Conservation (phyloP, 2,888 invertebrate genomes). For the Morpho deidamia region DNA sequence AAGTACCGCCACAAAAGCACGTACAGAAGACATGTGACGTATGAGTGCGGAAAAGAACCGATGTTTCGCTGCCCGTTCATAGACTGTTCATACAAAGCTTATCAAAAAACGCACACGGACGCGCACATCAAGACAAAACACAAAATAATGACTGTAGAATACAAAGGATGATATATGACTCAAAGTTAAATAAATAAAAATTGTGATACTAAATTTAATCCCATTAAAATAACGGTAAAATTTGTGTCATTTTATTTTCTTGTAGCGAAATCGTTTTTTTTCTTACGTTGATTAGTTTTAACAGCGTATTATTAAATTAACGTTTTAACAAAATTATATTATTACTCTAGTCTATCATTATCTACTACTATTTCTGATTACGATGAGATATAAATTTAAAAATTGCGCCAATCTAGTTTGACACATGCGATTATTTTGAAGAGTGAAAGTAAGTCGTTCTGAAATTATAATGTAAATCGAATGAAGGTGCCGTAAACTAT, state of each 20-base stretch:
- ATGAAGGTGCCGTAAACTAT: no score
- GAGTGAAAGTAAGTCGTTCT: no score
- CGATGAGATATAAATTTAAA: no score
- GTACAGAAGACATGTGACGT: slow-evolving; percentile 83
- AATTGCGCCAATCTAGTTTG: no score
- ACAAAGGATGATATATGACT: slow-evolving; percentile 49
- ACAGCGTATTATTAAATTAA: no score
- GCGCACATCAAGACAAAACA: slow-evolving; percentile 74
- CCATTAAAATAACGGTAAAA: slow-evolving; percentile 25
- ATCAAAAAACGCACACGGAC: slow-evolving; percentile 73
- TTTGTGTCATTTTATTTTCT: slow-evolving; percentile 20
- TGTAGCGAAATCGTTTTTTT: background rate
- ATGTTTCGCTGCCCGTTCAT: slow-evolving; percentile 71
- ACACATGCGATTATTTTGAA: no score
- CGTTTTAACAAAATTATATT: background rate
- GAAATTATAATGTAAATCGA: no score
- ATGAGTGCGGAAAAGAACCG: slow-evolving; percentile 81
- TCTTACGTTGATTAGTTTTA: background rate
- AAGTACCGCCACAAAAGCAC: slow-evolving; percentile 87
- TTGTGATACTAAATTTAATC: slow-evolving; percentile 68
- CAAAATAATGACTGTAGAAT: slow-evolving; percentile 79
- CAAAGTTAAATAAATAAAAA: slow-evolving; percentile 29
- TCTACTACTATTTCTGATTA: no score
- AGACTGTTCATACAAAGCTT: slow-evolving; percentile 71
- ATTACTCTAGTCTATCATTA: background rate